Evolutionary conservation across 2,113 vertebrate species (phyloP).

Genomic region (Amphiprion ocellaris): DNA sequence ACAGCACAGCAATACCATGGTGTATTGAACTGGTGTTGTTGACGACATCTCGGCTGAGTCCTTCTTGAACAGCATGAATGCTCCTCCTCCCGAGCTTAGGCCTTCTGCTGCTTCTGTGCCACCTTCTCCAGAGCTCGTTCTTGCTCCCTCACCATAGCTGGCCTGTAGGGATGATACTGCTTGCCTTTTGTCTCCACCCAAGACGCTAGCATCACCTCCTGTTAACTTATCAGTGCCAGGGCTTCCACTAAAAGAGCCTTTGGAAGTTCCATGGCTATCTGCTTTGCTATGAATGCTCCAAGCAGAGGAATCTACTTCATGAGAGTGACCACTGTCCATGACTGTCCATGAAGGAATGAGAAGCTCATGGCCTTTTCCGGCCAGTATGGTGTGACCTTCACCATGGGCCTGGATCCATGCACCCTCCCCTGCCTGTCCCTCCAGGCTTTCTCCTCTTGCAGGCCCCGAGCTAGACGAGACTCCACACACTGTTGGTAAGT

Average conservation of each 20-base stretch:
- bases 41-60: constrained; percentile 7
- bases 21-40: constrained; percentile 9
- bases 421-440: constrained; percentile 2
- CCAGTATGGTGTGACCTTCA: background rate
- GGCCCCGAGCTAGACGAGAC: background rate
- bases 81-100: constrained; percentile 37
- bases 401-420: constrained; percentile 10
- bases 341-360: background rate
- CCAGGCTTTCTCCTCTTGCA: constrained; percentile 28
- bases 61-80: constrained; percentile 36
- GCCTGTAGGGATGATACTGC: background rate
- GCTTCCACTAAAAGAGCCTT: background rate
- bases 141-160: background rate
- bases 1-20: constrained; percentile 32
- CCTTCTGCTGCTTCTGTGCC: background rate
- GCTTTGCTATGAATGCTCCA: background rate
- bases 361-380: background rate
- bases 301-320: constrained; percentile 49
- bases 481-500: background rate
- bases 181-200: background rate
- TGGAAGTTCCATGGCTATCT: background rate
- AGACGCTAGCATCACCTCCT: background rate
- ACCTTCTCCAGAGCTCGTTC: background rate
- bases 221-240: background rate
- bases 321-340: background rate